Base-by-base conservation (phyloP, 2,888 invertebrate genomes). In the Drosophila mulleri region DNA sequence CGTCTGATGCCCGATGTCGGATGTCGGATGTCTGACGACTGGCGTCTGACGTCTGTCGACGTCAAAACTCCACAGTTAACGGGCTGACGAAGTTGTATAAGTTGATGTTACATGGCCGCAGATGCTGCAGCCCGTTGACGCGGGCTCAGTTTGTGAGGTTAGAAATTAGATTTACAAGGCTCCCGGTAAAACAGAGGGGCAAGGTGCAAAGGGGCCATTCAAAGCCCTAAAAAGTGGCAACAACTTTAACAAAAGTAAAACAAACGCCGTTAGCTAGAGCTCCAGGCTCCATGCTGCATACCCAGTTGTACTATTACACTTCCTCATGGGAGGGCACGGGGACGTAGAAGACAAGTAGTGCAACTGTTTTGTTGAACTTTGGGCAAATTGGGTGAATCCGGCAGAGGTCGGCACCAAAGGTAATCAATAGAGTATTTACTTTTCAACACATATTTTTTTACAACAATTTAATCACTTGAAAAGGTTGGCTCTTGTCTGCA, bases 121-220 rank as follows among this genome's bases (percentile, higher is more conserved):
- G 68, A 65, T 57, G 75, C 58, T 66, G 47, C 54, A 70, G 29
- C 74, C 50, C 47, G 63, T 23, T 37, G 29, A 54, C 42, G 50
- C 62, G 59, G 48, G 37, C 23, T n/a, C 52, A 52, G 70, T 59
- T 42, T 67, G 72, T 80, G 87, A 53, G 89, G 89, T 74, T 87
- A 70, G 82, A 84, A 84, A 84, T 84, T 84, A 89, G 88, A 89
- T 89, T 84, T 89, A 76, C 89, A 84, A 78, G 75, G 76, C 82
- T 76, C 63, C 57, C 69, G 71, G 59, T 71, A 78, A 44, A 53
- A 65, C 67, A 26, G 6, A 6, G 26, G 26, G 26, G 6, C 47
- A 61, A 54, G 20, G 20, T 1, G 18, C 47, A 61, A 54, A 71
- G 70, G 50, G 68, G 53, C 63, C 67, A 66, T 65, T 79, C 57